A percentile compares a stretch with the other conserved stretches of the same genome.
Conservation (phyloP, 2,797 vertebrate genomes). For the Dermochelys coriacea region DNA sequence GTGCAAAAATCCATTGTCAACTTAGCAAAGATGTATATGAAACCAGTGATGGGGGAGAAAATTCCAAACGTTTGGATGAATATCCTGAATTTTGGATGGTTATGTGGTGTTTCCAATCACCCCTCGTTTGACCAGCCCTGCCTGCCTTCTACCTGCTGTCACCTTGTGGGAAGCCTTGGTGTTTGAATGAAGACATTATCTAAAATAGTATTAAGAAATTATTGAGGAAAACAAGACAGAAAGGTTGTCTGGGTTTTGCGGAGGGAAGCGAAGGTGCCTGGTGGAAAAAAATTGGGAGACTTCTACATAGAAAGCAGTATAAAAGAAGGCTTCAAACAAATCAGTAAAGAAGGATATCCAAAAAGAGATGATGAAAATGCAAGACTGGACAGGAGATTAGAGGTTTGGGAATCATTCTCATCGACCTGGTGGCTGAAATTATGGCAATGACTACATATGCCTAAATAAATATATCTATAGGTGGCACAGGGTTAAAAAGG, state of each 20-base stretch:
- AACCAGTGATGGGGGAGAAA: neutral
- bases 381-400: neutral
- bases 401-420: too few species aligned
- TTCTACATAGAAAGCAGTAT: neutral
- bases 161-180: neutral
- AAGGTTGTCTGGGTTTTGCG: neutral
- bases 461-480: too few species aligned
- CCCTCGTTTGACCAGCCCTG: neutral
- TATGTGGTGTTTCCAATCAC: neutral
- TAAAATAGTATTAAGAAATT: neutral
- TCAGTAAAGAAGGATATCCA: neutral
- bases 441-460: too few species aligned
- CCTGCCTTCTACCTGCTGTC: neutral
- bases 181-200: neutral
- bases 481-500: too few species aligned
- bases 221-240: neutral
- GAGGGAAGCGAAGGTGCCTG: neutral
- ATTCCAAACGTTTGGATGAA: neutral
- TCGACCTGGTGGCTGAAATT: too few species aligned
- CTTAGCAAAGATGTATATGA: neutral
- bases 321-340: neutral
- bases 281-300: neutral
- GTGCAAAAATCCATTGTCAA: neutral
- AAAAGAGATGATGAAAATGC: neutral
- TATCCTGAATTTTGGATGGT: neutral